Base-by-base conservation (phyloP, 2,113 vertebrate genomes). In the Ornithorhynchus anatinus region DNA sequence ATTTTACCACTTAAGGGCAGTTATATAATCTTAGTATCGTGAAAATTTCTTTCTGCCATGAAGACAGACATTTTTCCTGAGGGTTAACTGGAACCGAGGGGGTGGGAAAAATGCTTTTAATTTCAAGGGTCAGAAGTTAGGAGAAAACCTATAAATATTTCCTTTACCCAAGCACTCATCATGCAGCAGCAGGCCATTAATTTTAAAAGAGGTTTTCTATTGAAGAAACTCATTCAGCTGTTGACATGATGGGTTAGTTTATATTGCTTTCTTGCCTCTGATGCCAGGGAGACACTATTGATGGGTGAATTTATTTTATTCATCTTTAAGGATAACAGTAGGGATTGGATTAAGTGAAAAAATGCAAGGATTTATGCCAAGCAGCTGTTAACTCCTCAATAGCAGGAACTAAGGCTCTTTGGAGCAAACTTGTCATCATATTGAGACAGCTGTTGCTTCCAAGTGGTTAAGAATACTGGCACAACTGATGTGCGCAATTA, bases 81-180 rank as follows among this genome's bases (percentile, higher is more conserved):
- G 22, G 61, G 70, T 85, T 90, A 88, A 88, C 47, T 92, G 66
- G 59, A 88, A 82, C 42, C 75, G 43, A 79, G 67, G 40, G 37
- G 51, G 57, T 85, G 42, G 66, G 53, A 36, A 83, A 90, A 90
- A 50, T 72, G 45, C 22, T 87, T 91, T 90, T 88, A 81, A 91
- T 88, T 92, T 92, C 79, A 91, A 88, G 80, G 74, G 83, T 91
- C 87, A 89, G 79, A 89, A 91, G 80, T 80, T 75, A 84, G 79
- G 45, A 86, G 72, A 75, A 90, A 86, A 89, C 32, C 33, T 79
- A 45, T 72, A 80, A 89, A 82, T 86, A 89, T 81, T 86, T 89
- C 56, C 59, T 75, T 78, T 88, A n/a, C 53, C 54, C 69, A 74
- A 75, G 39, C 54, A 60, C n/a, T 89, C 59, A 58, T 77, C 57